Evolutionary conservation across 2,888 invertebrate species (phyloP).

Genomic region (Nesidiocoris tenuis): DNA sequence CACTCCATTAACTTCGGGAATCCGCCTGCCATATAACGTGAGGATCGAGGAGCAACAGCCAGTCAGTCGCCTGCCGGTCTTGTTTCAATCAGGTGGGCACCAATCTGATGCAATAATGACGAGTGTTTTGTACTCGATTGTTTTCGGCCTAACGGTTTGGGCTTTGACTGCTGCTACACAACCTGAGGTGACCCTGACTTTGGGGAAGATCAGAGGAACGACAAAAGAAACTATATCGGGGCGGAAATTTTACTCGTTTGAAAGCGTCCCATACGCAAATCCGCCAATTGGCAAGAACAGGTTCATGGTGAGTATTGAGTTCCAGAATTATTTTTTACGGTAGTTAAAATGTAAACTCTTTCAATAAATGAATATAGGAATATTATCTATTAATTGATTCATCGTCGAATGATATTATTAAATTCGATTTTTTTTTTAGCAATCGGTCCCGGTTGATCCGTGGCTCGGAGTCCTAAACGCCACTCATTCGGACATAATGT

Average conservation of each 20-base stretch:
- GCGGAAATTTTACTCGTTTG: not conserved
- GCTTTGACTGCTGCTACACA: not conserved
- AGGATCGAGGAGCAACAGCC: too few relatives aligned
- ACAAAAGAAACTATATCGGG: not conserved
- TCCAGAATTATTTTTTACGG: too few relatives aligned
- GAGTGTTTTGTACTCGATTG: too few relatives aligned
- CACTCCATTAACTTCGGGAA: too few relatives aligned
- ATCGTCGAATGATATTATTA: not conserved
- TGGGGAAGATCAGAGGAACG: constrained; percentile 8
- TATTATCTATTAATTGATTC: not conserved
- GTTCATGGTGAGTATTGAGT: constrained; percentile 18
- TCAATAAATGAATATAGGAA: too few relatives aligned
- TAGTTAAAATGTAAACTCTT: too few relatives aligned
- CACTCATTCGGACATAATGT: constrained; percentile 55
- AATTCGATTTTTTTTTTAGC: constrained; percentile 17
- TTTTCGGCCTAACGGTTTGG: too few relatives aligned
- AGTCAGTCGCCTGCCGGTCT: too few relatives aligned
- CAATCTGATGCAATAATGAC: too few relatives aligned
- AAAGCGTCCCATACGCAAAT: constrained; percentile 15
- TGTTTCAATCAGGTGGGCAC: too few relatives aligned
- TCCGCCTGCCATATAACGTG: too few relatives aligned
- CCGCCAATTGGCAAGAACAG: constrained; percentile 22
- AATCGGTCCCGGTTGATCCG: constrained; percentile 60
- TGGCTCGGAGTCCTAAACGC: constrained; percentile 71
- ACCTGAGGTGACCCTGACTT: not conserved